phyloP scores from a whole-genome alignment of 30 jellyfish, hydroid and myxozoan species.

The Aurelia coerulea region DNA sequence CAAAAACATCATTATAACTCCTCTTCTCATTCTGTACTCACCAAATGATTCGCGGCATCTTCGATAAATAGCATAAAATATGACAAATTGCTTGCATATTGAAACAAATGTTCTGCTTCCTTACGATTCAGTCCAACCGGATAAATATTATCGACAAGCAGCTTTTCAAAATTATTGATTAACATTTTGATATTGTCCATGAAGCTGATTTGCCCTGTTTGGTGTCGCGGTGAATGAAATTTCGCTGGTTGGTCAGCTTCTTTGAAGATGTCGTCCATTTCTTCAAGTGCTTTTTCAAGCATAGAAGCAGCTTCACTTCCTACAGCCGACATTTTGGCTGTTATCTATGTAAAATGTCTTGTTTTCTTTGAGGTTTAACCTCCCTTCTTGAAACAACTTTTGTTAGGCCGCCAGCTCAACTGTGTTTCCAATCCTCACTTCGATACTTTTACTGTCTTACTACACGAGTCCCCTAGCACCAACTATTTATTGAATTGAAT shows the following conservation, averaged over 20 bases:
- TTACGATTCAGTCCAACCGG: slow-evolving; percentile 54
- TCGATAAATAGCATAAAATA: slow-evolving; percentile 67
- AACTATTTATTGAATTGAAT: too few relatives aligned
- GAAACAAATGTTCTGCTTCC: slow-evolving; percentile 60
- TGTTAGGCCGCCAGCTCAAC: too few relatives aligned
- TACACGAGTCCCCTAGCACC: too few relatives aligned
- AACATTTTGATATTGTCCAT: slow-evolving; percentile 40
- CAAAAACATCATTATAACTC: background rate
- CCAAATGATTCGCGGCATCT: slow-evolving; percentile 69
- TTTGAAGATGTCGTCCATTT: slow-evolving; percentile 95
- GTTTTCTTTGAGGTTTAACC: background rate
- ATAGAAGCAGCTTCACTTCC: slow-evolving; percentile 98
- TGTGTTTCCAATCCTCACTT: too few relatives aligned
- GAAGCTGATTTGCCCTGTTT: slow-evolving; percentile 11
- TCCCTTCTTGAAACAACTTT: background rate
- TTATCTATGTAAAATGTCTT: background rate
- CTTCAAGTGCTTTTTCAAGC: slow-evolving; percentile 98
- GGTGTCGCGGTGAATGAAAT: slow-evolving; percentile 39
- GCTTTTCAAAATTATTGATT: slow-evolving; percentile 72
- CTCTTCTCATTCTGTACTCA: slow-evolving; percentile 65
- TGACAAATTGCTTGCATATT: slow-evolving; percentile 57
- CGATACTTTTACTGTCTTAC: too few relatives aligned
- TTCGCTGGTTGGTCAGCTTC: slow-evolving; percentile 73
- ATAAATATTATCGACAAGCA: slow-evolving; percentile 63
- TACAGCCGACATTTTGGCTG: slow-evolving; percentile 89